A percentile compares a stretch with the other conserved stretches of the same genome.
phyloP scores from a whole-genome alignment of 37 sponge, comb jelly and placozoan species.

The Ianthella basta region DNA sequence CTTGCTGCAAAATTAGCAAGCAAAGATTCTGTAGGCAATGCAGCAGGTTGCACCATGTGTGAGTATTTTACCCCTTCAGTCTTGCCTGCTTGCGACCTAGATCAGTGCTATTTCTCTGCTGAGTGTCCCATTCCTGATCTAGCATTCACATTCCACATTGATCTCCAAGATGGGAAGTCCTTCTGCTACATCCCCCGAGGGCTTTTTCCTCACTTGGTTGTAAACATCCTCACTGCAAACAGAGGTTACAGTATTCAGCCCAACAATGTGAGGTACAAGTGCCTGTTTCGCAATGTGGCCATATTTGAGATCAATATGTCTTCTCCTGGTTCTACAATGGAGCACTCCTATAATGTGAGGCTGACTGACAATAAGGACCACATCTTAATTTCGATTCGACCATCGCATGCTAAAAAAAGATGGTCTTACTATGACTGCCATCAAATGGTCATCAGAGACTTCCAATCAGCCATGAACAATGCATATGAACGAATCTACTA shows the following conservation, averaged over 20 bases:
- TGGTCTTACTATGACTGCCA: not conserved
- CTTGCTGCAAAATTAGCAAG: not conserved
- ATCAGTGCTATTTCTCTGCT: not conserved
- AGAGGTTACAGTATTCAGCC: not conserved
- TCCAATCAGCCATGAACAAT: not conserved
- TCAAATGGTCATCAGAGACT: not conserved
- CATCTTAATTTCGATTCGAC: not conserved
- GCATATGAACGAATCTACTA: not conserved
- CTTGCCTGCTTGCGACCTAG: not conserved
- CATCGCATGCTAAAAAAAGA: not conserved
- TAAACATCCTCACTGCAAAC: not conserved
- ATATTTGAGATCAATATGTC: not conserved
- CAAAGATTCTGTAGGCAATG: not conserved
- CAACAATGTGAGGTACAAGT: not conserved
- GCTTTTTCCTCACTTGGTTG: not conserved
- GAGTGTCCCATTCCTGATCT: too few relatives aligned
- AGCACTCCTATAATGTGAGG: not conserved
- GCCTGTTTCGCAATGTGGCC: not conserved
- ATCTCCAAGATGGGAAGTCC: not conserved
- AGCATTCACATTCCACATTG: not conserved
- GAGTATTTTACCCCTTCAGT: not conserved
- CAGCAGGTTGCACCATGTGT: not conserved
- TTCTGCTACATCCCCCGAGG: not conserved
- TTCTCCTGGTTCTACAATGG: too few relatives aligned
- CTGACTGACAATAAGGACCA: not conserved